These are phyloP conservation scores for Pogonocichla stellata DNA, from an alignment of 2,113 vertebrate species.

Conservation along the genomic window DNA sequence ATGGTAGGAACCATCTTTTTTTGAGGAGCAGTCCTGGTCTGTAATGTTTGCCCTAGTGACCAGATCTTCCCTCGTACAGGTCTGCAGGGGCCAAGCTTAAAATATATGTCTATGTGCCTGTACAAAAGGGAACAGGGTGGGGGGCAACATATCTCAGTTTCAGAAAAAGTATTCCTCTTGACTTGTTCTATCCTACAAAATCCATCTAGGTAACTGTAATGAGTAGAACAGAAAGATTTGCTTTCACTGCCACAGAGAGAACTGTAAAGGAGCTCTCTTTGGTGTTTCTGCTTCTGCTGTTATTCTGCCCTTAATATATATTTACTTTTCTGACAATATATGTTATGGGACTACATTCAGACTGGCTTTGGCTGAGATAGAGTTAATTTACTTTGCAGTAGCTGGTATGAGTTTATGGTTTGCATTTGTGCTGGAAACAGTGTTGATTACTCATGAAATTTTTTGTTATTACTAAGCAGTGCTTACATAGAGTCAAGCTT, in stretches of 20 bases:
- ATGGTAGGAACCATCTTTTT: neutral
- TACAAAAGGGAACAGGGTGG: neutral
- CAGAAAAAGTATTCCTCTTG: neutral
- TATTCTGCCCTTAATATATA: neutral
- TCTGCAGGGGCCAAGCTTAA: neutral
- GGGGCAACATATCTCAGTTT: neutral
- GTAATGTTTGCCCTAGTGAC: neutral
- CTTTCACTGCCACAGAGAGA: neutral
- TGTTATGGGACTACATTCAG: neutral
- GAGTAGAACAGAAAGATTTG: neutral
- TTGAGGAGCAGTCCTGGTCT: rapidly evolving
- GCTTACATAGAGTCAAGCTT: neutral
- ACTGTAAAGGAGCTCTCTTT: neutral
- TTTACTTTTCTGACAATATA: neutral
- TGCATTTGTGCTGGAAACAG: neutral
- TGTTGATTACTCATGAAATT: neutral
- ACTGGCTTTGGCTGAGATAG: neutral
- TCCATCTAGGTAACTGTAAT: neutral
- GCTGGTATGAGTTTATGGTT: neutral
- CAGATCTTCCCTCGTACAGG: neutral
- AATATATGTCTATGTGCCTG: neutral
- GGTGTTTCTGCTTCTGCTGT: neutral
- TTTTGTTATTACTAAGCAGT: neutral
- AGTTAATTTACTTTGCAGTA: neutral
- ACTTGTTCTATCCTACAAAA: neutral